Evolutionary conservation across 2,113 vertebrate genomes (phyloP).

Genomic region (Stigmatopora argus): DNA sequence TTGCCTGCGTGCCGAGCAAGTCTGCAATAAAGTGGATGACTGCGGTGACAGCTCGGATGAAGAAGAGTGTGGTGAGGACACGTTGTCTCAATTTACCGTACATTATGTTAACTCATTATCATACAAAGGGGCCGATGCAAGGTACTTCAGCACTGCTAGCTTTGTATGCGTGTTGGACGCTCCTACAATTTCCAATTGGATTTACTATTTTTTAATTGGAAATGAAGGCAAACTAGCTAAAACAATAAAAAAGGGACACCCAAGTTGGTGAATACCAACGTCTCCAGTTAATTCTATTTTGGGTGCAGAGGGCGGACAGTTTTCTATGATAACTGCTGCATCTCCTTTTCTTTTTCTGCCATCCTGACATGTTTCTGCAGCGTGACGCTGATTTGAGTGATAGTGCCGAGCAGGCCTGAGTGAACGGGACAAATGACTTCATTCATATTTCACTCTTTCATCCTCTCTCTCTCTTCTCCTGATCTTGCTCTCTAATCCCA

Average conservation of each 20-base stretch:
- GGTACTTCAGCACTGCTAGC: background rate
- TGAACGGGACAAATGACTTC: conserved; percentile 36
- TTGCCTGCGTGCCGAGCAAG: conserved; percentile 81
- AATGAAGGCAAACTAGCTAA: background rate
- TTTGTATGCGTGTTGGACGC: background rate
- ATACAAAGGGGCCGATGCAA: background rate
- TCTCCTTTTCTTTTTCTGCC: conserved; percentile 2
- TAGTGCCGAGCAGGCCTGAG: conserved; percentile 16
- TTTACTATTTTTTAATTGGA: background rate
- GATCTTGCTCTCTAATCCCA: conserved; percentile 46
- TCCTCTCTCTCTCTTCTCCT: conserved; percentile 32
- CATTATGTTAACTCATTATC: background rate
- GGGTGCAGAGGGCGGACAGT: background rate
- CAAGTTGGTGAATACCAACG: too few species aligned
- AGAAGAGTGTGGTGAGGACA: conserved; percentile 81
- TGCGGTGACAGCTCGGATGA: conserved; percentile 97
- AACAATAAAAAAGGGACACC: background rate
- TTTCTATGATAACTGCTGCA: background rate
- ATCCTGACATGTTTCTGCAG: conserved; percentile 15
- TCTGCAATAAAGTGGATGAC: conserved; percentile 88
- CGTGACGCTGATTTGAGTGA: conserved; percentile 10
- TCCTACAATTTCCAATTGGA: background rate
- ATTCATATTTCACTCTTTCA: conserved; percentile 41
- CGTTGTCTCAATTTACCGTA: background rate
- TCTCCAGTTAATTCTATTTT: background rate